Conservation (phyloP, 2,888 invertebrate species). For the Volucella inanis region DNA sequence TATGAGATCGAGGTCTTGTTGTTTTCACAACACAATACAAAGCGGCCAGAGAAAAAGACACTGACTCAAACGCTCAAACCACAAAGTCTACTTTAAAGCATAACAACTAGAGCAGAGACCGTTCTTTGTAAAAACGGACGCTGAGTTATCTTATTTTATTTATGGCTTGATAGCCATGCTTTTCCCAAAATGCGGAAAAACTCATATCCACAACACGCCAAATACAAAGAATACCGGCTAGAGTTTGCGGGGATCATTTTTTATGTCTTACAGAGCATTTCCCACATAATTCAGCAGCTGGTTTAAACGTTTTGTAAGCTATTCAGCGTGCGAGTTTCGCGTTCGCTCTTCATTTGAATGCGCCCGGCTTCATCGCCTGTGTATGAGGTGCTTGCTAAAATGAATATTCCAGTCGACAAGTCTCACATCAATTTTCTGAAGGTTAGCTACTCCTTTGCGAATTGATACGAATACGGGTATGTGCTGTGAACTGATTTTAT, state of each 20-base stretch:
- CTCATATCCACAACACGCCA: constrained; percentile 12
- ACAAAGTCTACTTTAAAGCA: constrained; percentile 20
- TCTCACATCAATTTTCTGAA: constrained; percentile 67
- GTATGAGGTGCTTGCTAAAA: constrained; percentile 64
- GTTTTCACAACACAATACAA: too few relatives aligned
- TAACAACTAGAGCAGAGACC: constrained; percentile 47
- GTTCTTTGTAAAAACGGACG: constrained; percentile 36
- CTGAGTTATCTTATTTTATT: constrained; percentile 6
- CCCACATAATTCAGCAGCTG: constrained; percentile 66
- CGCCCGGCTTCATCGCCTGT: constrained; percentile 48
- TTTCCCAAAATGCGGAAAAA: constrained; percentile 63
- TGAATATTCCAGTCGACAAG: constrained; percentile 66
- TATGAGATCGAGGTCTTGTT: constrained; percentile 58
- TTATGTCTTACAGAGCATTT: constrained; percentile 32
- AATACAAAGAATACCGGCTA: constrained; percentile 5
- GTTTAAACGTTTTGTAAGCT: constrained; percentile 51
- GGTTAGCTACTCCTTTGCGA: constrained; percentile 52
- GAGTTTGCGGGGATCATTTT: not conserved
- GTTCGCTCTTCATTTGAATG: constrained; percentile 62
- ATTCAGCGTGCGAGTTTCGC: constrained; percentile 38
- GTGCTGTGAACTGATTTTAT: constrained; percentile 27
- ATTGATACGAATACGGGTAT: constrained; percentile 12
- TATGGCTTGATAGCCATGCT: too few relatives aligned
- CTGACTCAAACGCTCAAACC: not conserved
- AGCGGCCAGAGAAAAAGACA: constrained; percentile 5